Conservation (phyloP, 2,888 invertebrate genomes). For the Sesia apiformis region DNA sequence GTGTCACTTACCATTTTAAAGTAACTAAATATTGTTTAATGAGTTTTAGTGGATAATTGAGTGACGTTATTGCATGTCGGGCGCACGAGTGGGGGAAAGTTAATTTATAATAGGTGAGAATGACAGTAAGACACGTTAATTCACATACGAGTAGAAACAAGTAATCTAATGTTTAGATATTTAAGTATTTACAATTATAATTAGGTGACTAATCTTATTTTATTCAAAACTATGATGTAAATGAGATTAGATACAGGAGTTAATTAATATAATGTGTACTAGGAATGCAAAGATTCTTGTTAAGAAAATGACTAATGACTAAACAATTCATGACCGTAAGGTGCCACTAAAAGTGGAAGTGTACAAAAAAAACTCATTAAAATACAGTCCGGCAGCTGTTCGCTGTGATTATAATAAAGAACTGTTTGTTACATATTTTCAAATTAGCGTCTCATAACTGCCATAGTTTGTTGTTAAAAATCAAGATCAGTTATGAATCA, state of each 20-base stretch:
- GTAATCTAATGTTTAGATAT: no score
- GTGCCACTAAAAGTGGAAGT: no score
- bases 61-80: conserved; percentile 37
- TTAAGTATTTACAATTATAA: no score
- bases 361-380: not conserved
- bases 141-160: no score
- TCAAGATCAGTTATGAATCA: conserved; percentile 31
- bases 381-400: conserved; percentile 6
- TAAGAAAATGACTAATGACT: no score
- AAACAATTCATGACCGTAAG: no score
- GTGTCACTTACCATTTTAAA: conserved; percentile 46
- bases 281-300: no score
- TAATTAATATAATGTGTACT: no score
- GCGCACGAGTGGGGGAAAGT: conserved; percentile 15
- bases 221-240: no score
- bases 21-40: conserved; percentile 53
- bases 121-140: no score
- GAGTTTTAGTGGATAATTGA: conserved; percentile 33
- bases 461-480: conserved; percentile 17
- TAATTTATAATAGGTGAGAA: conserved; percentile 15
- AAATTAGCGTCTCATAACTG: conserved; percentile 14
- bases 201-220: no score
- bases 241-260: no score
- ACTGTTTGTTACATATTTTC: conserved; percentile 19
- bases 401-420: conserved; percentile 9